Evolutionary conservation across 2,888 invertebrate species (phyloP), one percentile per base, ranked within the genome.

Genomic region (Monochamus alternatus): DNA sequence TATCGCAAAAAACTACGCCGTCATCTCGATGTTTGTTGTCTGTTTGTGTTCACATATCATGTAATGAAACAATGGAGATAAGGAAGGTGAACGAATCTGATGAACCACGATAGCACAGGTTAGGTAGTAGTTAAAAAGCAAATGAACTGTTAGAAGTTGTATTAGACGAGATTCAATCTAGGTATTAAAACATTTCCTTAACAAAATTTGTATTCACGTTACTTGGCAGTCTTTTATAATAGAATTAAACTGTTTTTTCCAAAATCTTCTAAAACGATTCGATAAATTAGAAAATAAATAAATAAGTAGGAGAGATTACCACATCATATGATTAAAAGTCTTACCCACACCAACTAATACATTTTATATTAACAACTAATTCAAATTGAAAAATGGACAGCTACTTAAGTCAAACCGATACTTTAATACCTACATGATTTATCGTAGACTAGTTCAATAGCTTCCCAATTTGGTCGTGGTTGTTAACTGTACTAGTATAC

Each of bases 321-420:
- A n/a, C n/a, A n/a, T n/a, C n/a, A n/a, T n/a, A n/a, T n/a, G n/a
- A 38, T 3, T 38, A 55, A 55, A 55, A 14, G 1, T 60, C 10
- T 62, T 63, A 14, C 31, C 32, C 44, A 38, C 52, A 67, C 1
- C 52, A 71, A 71, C 52, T 14, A 63, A 71, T 71, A 62, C 31
- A 60, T 69, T 59, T 60, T n/a, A 5, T 10, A 43, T 47, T 51
- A 47, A 52, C 63, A 14, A 52, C 14, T 63, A 63, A 38, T 52
- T n/a, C 70, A 71, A 71, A 71, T 62, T 70, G 70, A 71, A 71
- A 71, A 71, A 63, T 71, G 63, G 62, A 71, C 51, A 71, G 70
- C 63, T 71, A 52, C 70, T 71, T 63, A 71, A 63, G 70, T 70
- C 62, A 71, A 63, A 71, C 63, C 60, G 31, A 69, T 69, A 47